Evolutionary conservation across 2,797 vertebrate species (phyloP).

Genomic region (Morelia viridis): DNA sequence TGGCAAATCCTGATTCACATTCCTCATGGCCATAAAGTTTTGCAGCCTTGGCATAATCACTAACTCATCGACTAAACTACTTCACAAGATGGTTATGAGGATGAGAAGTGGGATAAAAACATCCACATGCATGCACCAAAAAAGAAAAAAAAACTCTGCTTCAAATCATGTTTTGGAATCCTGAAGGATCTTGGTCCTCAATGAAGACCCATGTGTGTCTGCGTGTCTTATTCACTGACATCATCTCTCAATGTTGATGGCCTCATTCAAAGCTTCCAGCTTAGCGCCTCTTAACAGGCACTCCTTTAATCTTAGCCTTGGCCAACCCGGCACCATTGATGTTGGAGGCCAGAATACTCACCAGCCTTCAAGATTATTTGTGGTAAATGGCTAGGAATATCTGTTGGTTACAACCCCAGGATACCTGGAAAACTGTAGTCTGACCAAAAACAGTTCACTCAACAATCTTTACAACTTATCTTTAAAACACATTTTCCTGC

Average conservation of each 20-base stretch:
- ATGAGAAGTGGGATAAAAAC: neutral
- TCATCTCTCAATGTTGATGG: neutral
- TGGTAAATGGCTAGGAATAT: neutral
- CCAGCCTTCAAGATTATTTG: no score
- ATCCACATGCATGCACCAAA: neutral
- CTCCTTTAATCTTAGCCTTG: neutral
- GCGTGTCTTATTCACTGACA: neutral
- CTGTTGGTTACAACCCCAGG: neutral
- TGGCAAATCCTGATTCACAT: neutral
- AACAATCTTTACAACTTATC: neutral
- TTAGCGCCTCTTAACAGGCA: neutral
- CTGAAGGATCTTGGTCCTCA: neutral
- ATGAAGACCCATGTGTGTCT: neutral
- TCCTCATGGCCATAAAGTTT: neutral
- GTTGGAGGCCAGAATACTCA: no score
- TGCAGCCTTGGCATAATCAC: neutral
- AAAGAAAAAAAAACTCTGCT: neutral
- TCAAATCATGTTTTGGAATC: neutral
- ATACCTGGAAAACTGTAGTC: neutral
- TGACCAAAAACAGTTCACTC: neutral
- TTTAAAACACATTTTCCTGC: neutral
- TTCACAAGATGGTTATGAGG: neutral
- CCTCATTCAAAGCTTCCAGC: neutral
- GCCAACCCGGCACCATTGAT: no score
- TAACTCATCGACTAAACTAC: neutral